Percentiles rank a stretch among this genome's conserved stretches.
phyloP scores from a whole-genome alignment of 1,140 invertebrate genomes.

The Drosophila guanche region DNA sequence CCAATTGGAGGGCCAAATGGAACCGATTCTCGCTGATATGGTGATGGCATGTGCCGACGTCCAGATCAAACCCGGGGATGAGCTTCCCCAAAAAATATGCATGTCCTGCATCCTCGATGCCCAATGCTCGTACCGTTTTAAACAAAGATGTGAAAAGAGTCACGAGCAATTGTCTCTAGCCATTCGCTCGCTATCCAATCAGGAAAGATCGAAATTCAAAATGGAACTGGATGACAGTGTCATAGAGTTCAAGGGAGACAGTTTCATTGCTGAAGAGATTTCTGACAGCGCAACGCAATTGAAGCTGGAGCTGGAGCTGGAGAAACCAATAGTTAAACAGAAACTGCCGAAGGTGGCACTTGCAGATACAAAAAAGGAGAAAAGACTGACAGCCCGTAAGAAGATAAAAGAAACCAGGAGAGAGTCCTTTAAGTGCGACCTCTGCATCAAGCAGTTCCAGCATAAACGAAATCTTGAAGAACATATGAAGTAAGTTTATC shows the following conservation, averaged over 20 bases:
- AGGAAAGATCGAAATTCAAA: not conserved
- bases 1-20: not conserved
- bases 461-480: constrained; percentile 10
- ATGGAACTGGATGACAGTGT: not conserved
- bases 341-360: not conserved
- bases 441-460: constrained; percentile 13
- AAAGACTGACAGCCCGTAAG: constrained; percentile 1
- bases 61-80: constrained; percentile 7
- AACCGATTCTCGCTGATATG: constrained; percentile 25
- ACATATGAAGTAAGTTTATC: constrained; percentile 10
- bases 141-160: constrained; percentile 24
- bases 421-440: constrained; percentile 6
- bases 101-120: constrained; percentile 30
- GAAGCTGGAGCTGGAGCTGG: not conserved
- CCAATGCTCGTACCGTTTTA: constrained; percentile 24
- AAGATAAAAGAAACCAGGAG: not conserved
- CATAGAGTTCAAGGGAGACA: too few relatives aligned
- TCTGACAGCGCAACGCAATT: not conserved
- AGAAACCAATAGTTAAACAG: not conserved
- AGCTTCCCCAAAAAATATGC: constrained; percentile 31
- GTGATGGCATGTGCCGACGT: constrained; percentile 19
- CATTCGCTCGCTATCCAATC: not conserved
- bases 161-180: constrained; percentile 13
- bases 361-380: not conserved
- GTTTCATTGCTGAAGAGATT: not conserved